Percentiles rank a stretch among this genome's conserved stretches.
Evolutionary conservation across 1,140 invertebrate species (phyloP).

Genomic region (Temnothorax longispinosus): DNA sequence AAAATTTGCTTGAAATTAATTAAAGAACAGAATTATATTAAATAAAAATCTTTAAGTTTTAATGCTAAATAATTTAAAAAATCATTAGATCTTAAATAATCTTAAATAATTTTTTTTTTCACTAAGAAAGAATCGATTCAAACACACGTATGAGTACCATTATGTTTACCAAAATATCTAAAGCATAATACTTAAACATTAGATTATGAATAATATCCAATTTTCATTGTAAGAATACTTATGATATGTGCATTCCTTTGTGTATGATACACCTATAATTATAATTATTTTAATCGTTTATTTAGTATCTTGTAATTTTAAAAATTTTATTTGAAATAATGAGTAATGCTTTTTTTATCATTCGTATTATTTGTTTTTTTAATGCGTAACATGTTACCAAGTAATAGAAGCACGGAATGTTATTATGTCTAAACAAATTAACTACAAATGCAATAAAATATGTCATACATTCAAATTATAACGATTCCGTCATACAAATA

Average conservation of each 20-base stretch:
- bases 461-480: neutral
- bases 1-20: neutral
- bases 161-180: neutral
- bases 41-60: neutral
- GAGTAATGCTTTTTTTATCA: neutral
- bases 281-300: constrained; percentile 5
- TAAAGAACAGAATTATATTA: neutral
- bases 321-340: neutral
- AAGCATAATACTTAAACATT: neutral
- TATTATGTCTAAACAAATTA: neutral
- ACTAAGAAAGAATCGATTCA: neutral
- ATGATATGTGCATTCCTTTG: neutral
- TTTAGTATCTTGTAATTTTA: neutral
- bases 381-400: neutral
- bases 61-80: neutral
- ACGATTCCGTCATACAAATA: neutral
- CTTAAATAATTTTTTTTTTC: neutral
- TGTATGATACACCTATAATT: neutral
- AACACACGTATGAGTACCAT: neutral
- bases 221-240: neutral
- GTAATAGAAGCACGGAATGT: neutral
- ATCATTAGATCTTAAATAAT: neutral
- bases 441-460: neutral
- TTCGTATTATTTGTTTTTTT: neutral
- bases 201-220: neutral